These are phyloP conservation scores for Cichladusa arquata DNA, from an alignment of 2,113 vertebrate species.

Conservation along the genomic window DNA sequence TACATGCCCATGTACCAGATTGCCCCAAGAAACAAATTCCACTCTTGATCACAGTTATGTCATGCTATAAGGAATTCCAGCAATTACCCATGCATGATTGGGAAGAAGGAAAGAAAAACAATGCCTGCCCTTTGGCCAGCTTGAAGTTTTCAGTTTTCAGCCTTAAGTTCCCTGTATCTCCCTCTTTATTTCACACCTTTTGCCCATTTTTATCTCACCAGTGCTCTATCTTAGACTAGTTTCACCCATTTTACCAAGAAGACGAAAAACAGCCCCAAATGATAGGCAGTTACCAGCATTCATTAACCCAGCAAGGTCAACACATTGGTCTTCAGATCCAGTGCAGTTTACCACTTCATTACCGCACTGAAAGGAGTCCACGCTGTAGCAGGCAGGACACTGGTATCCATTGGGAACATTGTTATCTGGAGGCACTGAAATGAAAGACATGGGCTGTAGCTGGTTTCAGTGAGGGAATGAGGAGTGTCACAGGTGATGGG, in stretches of 20 bases:
- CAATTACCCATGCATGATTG: not conserved
- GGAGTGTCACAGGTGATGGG: fast-evolving
- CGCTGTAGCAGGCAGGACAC: conserved; percentile 18
- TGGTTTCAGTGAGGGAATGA: not conserved
- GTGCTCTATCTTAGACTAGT: not conserved
- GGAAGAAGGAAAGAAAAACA: not conserved
- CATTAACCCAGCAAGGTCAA: conserved; percentile 46
- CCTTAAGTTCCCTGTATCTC: not conserved
- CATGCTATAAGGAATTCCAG: not conserved
- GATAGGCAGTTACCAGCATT: conserved; percentile 14
- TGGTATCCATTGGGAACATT: not conserved
- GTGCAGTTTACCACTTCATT: not conserved
- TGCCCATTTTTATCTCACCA: not conserved
- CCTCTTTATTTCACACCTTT: not conserved
- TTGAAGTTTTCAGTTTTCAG: not conserved
- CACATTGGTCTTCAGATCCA: conserved; percentile 8
- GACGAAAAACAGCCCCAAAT: not conserved
- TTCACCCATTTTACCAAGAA: not conserved
- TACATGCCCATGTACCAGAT: fast-evolving
- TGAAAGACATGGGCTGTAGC: not conserved
- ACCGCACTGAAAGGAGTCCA: conserved; percentile 6
- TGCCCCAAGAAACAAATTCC: not conserved
- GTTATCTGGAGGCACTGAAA: conserved; percentile 32
- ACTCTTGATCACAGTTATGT: not conserved
- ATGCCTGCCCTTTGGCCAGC: fast-evolving